These are phyloP conservation scores for Hydrotaea diabolus DNA, from an alignment of 2,888 invertebrate species.

Conservation along the genomic window DNA sequence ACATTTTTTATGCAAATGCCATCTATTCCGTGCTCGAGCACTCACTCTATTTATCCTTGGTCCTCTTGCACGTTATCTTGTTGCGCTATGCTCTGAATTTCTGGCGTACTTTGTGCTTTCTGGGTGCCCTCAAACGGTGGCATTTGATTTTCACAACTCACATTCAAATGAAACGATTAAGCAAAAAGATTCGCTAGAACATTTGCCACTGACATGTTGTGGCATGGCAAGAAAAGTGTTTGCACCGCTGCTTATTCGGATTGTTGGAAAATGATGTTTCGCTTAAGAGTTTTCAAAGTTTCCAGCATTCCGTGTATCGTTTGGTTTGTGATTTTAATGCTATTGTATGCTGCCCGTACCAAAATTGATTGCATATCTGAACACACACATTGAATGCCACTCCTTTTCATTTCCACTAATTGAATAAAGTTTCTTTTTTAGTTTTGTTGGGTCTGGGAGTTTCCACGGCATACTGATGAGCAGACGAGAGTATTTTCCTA, in stretches of 20 bases:
- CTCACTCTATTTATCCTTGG: neutral
- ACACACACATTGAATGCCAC: neutral
- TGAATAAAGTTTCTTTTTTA: neutral
- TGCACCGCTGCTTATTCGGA: neutral
- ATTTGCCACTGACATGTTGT: neutral
- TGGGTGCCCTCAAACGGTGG: neutral
- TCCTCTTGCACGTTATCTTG: neutral
- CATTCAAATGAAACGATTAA: neutral
- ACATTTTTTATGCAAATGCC: conserved; percentile 39
- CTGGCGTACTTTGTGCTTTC: neutral
- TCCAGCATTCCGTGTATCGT: neutral
- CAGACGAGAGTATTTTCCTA: neutral
- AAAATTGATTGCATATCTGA: neutral
- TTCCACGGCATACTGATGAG: neutral
- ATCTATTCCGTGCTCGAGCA: neutral
- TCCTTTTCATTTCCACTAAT: neutral
- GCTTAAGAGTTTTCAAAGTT: neutral
- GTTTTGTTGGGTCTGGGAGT: neutral
- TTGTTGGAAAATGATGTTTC: neutral
- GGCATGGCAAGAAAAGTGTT: neutral
- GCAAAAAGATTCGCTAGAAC: no score
- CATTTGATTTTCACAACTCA: neutral
- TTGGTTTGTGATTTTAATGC: neutral
- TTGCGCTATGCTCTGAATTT: neutral
- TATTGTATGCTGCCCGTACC: neutral